These are phyloP conservation scores for Melanophora roralis DNA, from an alignment of 2,888 invertebrate genomes.

Conservation along the genomic window DNA sequence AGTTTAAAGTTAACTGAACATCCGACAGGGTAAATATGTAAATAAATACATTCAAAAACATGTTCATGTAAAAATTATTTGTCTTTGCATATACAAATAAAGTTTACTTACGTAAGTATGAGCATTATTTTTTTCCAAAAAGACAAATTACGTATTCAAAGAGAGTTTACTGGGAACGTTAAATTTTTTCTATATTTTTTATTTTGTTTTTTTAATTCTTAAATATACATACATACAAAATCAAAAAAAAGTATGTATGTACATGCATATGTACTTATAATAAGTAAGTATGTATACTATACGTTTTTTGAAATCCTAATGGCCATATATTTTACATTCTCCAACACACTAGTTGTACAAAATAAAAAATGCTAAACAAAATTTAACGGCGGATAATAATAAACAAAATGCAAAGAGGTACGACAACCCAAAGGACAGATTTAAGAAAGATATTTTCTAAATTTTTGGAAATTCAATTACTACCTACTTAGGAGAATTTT, in stretches of 20 bases:
- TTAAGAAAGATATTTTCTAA: too few species aligned
- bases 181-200: constrained; percentile 58
- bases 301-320: constrained; percentile 65
- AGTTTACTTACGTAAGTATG: too few species aligned
- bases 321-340: constrained; percentile 48
- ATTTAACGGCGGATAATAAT: constrained; percentile 60
- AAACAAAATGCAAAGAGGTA: constrained; percentile 51
- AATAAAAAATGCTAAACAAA: constrained; percentile 26
- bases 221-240: too few species aligned
- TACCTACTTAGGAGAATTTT: too few species aligned
- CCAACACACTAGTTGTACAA: constrained; percentile 13
- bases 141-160: constrained; percentile 58
- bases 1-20: too few species aligned
- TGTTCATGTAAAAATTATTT: constrained; percentile 47
- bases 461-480: too few species aligned
- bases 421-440: constrained; percentile 4
- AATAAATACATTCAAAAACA: constrained; percentile 22
- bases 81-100: constrained; percentile 48
- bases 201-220: too few species aligned
- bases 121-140: constrained; percentile 42
- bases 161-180: constrained; percentile 61
- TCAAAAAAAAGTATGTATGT: background rate
- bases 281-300: constrained; percentile 23
- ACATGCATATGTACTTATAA: constrained; percentile 14
- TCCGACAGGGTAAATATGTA: too few species aligned